These are phyloP conservation scores for Kuschelorhynchus macadamiae DNA, from an alignment of 2,888 invertebrate species.

Conservation along the genomic window DNA sequence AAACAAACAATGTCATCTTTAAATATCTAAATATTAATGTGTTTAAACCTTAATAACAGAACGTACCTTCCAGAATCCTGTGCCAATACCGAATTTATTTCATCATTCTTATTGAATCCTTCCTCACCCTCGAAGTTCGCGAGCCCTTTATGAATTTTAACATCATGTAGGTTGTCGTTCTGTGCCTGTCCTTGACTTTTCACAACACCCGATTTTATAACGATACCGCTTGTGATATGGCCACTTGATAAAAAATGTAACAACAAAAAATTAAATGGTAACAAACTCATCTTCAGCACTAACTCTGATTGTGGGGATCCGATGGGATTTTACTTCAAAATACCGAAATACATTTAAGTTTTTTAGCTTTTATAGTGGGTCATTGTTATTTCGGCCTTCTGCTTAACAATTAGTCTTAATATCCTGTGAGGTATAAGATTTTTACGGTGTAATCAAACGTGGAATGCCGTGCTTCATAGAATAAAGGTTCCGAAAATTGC, in stretches of 20 bases:
- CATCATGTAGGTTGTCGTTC: slow-evolving; percentile 50
- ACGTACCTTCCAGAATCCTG: slow-evolving; percentile 62
- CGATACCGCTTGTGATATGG: slow-evolving; percentile 25
- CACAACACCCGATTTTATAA: slow-evolving; percentile 48
- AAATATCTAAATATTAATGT: no score
- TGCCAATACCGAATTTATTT: slow-evolving; percentile 60
- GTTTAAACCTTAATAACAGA: no score
- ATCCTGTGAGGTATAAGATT: slow-evolving; percentile 46
- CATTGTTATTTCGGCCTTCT: slow-evolving; percentile 49
- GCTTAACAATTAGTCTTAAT: slow-evolving; percentile 44
- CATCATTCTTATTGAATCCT: slow-evolving; percentile 63
- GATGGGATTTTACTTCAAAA: slow-evolving; percentile 24
- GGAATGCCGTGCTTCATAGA: slow-evolving; percentile 37
- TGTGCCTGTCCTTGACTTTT: slow-evolving; percentile 52
- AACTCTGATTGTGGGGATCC: slow-evolving; percentile 2
- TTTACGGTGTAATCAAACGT: slow-evolving; percentile 45
- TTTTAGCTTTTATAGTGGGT: slow-evolving; percentile 45
- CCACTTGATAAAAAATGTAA: slow-evolving; percentile 9
- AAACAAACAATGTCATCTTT: no score
- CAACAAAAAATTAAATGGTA: slow-evolving; percentile 28
- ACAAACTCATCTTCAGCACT: slow-evolving; percentile 19
- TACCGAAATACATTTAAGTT: slow-evolving; percentile 33
- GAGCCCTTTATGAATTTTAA: slow-evolving; percentile 56
- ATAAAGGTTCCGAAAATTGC: slow-evolving; percentile 43
- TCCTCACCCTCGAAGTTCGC: slow-evolving; percentile 62